Evolutionary conservation across 1,140 invertebrate genomes (phyloP), one percentile per base, ranked within the genome.

Genomic region (Chelonus insularis): DNA sequence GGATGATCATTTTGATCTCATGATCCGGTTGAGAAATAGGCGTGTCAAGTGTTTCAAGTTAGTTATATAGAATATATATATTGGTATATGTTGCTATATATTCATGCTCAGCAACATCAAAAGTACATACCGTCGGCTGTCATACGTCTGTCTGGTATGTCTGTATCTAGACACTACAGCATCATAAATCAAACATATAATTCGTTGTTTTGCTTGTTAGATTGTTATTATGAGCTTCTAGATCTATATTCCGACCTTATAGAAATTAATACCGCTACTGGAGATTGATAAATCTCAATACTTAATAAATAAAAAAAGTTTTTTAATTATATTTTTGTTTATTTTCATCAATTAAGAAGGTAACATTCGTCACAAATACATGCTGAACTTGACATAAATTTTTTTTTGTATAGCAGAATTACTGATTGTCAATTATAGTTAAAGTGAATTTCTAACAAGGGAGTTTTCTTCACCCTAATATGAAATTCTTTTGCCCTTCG

Each of bases 131-230:
- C 68, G 68, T 68, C 66, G 43, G 55, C 62, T 58, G 61, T 70
- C 64, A 68, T 69, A 72, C 68, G 67, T 52, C 50, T 34, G 50
- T 52, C 50, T 21, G 14, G 47, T 50, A 50, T 66, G 67, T 67
- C 65, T 62, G 57, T 62, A 65, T 65, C 69, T 39, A 62, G 47
- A 58, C 54, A 55, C 36, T 57, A 52, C 52, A 56, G 59, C 60
- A 23, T 58, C 65, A 68, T 72, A 71, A 72, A 72, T 72, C 71
- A 72, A 57, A 65, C 48, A 71, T 72, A 68, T 52, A 62, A 62
- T 62, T 64, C 66, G 65, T 73, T 71, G 71, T 73, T 73, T 73
- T 73, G 71, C 69, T 69, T 68, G 68, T 73, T 71, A 73, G 64
- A 59, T 58, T 29, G 37, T n/a, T 32, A 45, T 45, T 57, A 47